Percentiles rank a stretch among this genome's conserved stretches.
These are phyloP conservation scores for Eciton burchellii DNA, from an alignment of 1,140 invertebrate species.

Conservation along the genomic window DNA sequence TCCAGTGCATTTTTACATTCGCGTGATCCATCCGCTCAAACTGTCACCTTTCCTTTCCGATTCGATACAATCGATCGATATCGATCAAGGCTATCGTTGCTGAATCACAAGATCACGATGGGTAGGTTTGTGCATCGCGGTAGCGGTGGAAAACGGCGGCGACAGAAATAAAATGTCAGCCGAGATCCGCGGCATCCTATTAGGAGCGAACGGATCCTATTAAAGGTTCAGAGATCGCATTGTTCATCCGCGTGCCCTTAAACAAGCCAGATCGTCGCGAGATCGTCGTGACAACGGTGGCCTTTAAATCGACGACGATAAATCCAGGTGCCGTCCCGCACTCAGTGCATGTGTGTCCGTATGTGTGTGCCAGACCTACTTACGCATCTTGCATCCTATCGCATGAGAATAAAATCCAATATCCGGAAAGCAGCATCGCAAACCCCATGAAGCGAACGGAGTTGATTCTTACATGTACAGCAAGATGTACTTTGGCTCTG, in stretches of 20 bases:
- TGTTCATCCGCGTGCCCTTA: slow-evolving; percentile 73
- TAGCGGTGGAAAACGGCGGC: too few species aligned
- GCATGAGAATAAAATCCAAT: slow-evolving; percentile 9
- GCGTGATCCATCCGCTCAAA: neutral
- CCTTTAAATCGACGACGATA: slow-evolving; percentile 77
- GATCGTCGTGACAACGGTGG: slow-evolving; percentile 79
- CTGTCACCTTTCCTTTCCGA: neutral
- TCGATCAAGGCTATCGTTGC: slow-evolving; percentile 60
- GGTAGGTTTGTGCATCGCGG: slow-evolving; percentile 64
- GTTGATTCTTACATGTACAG: neutral
- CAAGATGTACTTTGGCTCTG: too few species aligned
- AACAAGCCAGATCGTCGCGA: slow-evolving; percentile 67
- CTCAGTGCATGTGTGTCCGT: neutral
- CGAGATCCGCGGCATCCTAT: slow-evolving; percentile 54
- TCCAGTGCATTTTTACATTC: neutral
- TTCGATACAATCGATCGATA: slow-evolving; percentile 25
- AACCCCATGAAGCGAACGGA: neutral
- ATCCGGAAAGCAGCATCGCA: neutral
- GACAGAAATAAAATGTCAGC: slow-evolving; percentile 79
- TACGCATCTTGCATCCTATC: slow-evolving; percentile 19
- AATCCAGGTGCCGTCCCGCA: slow-evolving; percentile 49
- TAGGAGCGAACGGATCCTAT: slow-evolving; percentile 81
- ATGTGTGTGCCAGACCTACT: neutral
- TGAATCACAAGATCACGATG: slow-evolving; percentile 78
- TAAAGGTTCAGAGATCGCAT: slow-evolving; percentile 81